phyloP scores from a whole-genome alignment of 2,888 invertebrate genomes.

The Cinara cedri region DNA sequence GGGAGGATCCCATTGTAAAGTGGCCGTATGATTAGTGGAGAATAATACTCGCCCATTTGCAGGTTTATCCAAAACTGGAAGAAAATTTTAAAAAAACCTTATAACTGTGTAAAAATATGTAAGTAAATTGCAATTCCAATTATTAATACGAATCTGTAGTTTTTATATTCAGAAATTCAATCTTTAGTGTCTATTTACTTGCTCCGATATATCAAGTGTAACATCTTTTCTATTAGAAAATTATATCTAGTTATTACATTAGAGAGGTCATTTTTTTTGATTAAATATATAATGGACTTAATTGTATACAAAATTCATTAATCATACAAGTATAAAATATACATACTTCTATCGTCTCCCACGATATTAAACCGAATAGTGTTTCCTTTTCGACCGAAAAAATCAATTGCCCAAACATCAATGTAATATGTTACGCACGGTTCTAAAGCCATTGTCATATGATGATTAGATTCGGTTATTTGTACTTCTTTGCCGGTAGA shows the following conservation, averaged over 20 bases:
- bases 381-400: not conserved
- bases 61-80: slow-evolving; percentile 9
- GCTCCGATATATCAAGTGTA: no score
- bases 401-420: slow-evolving; percentile 8
- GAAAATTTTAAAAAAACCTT: no score
- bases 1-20: slow-evolving; percentile 16
- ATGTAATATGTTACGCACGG: slow-evolving; percentile 11
- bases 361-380: not conserved
- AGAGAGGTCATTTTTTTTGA: no score
- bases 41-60: slow-evolving; percentile 1
- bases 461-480: not conserved
- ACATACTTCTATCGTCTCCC: not conserved
- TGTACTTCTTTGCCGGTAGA: not conserved
- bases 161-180: no score
- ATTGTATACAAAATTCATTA: no score
- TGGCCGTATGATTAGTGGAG: not conserved
- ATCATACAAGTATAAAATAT: not conserved
- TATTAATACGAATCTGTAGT: no score
- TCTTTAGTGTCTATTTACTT: no score
- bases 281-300: no score
- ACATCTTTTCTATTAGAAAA: no score
- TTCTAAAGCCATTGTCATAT: not conserved
- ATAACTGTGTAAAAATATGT: no score
- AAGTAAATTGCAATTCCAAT: no score
- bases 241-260: no score